A percentile compares a stretch with the other conserved stretches of the same genome.
Evolutionary conservation across 2,113 vertebrate genomes (phyloP).

Genomic region (Numenius arquata): DNA sequence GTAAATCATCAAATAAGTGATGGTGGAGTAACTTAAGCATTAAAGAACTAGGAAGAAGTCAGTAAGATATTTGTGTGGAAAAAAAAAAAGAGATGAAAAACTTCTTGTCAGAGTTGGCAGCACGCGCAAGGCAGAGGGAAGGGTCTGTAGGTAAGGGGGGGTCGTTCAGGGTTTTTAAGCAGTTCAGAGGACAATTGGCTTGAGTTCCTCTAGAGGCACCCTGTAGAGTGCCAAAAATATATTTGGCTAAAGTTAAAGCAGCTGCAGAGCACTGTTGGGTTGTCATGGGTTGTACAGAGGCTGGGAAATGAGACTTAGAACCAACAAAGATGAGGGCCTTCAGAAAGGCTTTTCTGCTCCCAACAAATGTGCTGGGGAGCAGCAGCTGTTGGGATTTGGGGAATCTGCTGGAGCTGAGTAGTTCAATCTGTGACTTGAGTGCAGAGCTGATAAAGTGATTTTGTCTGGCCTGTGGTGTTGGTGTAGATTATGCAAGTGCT

Average conservation of each 20-base stretch:
- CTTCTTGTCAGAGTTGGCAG: background rate
- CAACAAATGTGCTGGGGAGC: background rate
- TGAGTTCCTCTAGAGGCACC: background rate
- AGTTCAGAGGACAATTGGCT: background rate
- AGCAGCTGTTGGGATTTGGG: accelerated
- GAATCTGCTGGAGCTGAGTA: background rate
- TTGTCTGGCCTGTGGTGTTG: background rate
- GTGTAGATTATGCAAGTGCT: background rate
- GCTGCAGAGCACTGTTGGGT: background rate
- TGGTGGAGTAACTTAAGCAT: background rate
- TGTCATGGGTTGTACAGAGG: background rate
- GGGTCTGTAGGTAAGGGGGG: background rate
- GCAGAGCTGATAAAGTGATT: background rate
- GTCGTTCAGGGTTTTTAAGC: background rate
- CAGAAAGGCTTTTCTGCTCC: background rate
- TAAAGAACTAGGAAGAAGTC: background rate
- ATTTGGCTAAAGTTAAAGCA: background rate
- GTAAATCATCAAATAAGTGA: background rate
- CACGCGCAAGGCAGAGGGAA: background rate
- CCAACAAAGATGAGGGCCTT: background rate
- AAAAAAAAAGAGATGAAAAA: background rate
- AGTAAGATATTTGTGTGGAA: background rate
- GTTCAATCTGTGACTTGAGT: background rate
- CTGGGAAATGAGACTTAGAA: background rate
- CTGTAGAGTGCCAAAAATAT: background rate